A percentile compares a stretch with the other conserved stretches of the same genome.
Evolutionary conservation across 2,797 vertebrate species (phyloP).

Genomic region (Sphenodon punctatus): DNA sequence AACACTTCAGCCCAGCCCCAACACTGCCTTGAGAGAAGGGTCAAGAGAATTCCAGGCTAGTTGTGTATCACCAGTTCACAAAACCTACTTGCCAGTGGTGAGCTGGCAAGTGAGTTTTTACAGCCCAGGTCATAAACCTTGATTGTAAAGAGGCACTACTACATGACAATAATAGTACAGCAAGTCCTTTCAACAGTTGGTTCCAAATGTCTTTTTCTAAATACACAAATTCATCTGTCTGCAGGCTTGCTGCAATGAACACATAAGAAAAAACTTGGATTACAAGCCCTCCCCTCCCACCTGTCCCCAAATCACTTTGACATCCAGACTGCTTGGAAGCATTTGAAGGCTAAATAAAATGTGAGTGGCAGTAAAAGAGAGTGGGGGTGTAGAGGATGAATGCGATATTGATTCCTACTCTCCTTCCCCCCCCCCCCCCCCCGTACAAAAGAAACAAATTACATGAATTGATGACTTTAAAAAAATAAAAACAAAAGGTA

Average conservation of each 20-base stretch:
- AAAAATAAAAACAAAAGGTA: background rate
- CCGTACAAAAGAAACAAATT: conserved; percentile 11
- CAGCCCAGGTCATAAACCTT: too few relatives aligned
- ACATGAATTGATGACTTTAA: background rate
- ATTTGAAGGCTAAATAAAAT: background rate
- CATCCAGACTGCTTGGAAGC: background rate
- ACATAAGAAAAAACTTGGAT: background rate
- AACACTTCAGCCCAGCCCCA: too few relatives aligned
- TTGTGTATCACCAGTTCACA: too few relatives aligned
- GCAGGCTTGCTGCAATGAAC: background rate
- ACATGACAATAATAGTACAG: too few relatives aligned
- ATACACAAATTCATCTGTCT: background rate
- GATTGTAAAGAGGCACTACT: too few relatives aligned
- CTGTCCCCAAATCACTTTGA: background rate
- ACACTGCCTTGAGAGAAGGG: too few relatives aligned
- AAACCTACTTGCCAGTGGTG: background rate
- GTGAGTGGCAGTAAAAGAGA: background rate
- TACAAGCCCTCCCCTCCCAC: background rate
- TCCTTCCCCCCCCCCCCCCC: too few relatives aligned
- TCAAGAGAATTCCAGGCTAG: too few relatives aligned
- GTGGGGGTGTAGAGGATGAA: background rate
- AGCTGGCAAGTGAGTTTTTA: too few relatives aligned
- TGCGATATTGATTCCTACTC: conserved; percentile 13
- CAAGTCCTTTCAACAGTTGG: too few relatives aligned
- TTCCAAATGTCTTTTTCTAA: too few relatives aligned